These are phyloP conservation scores for Irena cyanogastra DNA, from an alignment of 2,113 vertebrate genomes.

Conservation along the genomic window DNA sequence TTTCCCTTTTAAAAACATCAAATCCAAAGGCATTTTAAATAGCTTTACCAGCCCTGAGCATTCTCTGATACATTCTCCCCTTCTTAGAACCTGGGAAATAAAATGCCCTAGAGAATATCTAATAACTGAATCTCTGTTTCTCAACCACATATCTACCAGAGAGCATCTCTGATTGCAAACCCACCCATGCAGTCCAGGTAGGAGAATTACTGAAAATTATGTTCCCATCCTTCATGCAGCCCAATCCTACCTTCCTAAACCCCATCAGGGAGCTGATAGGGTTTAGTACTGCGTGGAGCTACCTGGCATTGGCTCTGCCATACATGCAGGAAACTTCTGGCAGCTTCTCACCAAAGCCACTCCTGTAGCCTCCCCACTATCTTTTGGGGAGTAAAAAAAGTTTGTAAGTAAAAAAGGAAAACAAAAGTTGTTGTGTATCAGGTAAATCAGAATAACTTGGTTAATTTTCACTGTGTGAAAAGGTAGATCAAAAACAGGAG, in stretches of 20 bases:
- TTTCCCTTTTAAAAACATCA: neutral
- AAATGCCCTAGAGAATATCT: neutral
- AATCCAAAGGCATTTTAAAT: neutral
- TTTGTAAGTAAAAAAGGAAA: slow-evolving; percentile 1
- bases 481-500: slow-evolving; percentile 14
- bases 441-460: slow-evolving; percentile 9
- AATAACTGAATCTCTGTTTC: neutral
- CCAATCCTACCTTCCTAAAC: neutral
- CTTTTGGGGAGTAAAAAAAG: neutral
- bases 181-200: neutral
- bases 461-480: slow-evolving; percentile 20
- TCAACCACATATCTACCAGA: neutral
- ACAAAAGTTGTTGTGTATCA: neutral
- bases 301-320: neutral
- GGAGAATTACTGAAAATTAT: neutral
- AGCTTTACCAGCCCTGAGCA: neutral
- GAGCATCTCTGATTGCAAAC: neutral
- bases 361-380: neutral
- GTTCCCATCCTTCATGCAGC: neutral
- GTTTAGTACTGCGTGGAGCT: neutral
- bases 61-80: neutral
- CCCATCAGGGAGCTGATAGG: neutral
- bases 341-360: neutral
- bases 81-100: neutral
- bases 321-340: neutral